Evolutionary conservation across 37 sponge, comb jelly and placozoan genomes (phyloP), one percentile per base, ranked within the genome.

Genomic region (Tethya wilhelma): DNA sequence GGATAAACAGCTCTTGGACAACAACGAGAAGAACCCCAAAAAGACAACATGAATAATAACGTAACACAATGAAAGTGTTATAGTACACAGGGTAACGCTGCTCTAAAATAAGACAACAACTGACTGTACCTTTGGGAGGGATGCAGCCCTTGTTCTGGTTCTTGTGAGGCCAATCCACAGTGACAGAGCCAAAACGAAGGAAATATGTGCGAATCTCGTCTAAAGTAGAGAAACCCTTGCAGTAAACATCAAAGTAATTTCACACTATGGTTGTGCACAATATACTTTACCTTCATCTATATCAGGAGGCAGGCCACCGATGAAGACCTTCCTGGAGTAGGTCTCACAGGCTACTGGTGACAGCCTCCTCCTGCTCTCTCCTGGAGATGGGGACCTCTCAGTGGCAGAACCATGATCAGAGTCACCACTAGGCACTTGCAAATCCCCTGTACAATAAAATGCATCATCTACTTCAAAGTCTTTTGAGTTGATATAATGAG

Each of bases 161-260:
- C 80, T 96, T 96, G 86, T 96, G 97, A 14, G 97, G 97, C 97
- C 97, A 96, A 64, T 96, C 97, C 23, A 96, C 93, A 23, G 84
- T 79, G 39, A 96, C 38, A 43, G 85, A 55, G 0, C 97, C 97
- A 81, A 90, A 93, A 41, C 65, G 73, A 25, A 72, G 31, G 71
- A 96, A 96, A 38, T 43, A 72, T 19, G 32, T 60, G 32, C 80
- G 67, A 22, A 96, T 93, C 39, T 93, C 91, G 31, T 86, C 91
- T 93, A 56, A 34, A 67, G 38, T 38, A 3, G 68, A 9, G 2
- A 30, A 4, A 20, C 9, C n/a, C 38, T 69, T 2, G 20, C 11
- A 3, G 26, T 30, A 28, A 2, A 25, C 62, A 72, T 71, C 22
- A 20, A 81, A 71, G 26, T 7, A 71, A 6, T n/a, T n/a, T 56